Conservation (phyloP, 2,113 vertebrate species). For the Oophaga pumilio region DNA sequence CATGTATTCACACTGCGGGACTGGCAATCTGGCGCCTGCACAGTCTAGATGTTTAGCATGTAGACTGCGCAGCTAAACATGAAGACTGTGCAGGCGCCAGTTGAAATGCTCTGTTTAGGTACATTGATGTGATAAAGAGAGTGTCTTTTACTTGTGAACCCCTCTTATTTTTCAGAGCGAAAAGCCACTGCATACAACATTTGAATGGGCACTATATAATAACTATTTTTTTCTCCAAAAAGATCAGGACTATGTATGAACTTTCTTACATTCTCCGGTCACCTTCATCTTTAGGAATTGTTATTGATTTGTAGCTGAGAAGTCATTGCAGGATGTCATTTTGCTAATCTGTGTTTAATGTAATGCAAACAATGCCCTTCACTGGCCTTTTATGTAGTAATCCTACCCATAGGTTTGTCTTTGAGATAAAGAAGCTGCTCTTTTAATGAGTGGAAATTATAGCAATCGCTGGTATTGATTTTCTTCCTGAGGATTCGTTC, state of each 20-base stretch:
- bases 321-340: conserved; percentile 25
- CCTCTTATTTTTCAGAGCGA: not conserved
- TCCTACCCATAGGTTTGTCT: not conserved
- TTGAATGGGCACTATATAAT: not conserved
- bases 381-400: not conserved
- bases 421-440: conserved; percentile 3
- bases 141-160: not conserved
- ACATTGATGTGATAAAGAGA: too few relatives aligned
- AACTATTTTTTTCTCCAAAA: not conserved
- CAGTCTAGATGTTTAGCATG: too few relatives aligned
- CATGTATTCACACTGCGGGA: too few relatives aligned
- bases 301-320: conserved; percentile 19
- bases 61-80: too few relatives aligned
- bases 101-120: too few relatives aligned
- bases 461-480: conserved; percentile 9
- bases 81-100: too few relatives aligned
- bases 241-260: not conserved
- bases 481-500: not conserved
- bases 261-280: not conserved
- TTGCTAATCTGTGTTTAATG: conserved; percentile 38
- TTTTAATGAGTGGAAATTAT: conserved; percentile 41
- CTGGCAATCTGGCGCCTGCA: too few relatives aligned
- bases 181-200: not conserved
- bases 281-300: not conserved
- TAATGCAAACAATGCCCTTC: conserved; percentile 12